Base-by-base conservation (phyloP, 2,797 vertebrate species). In the Lycodopsis pacificus region DNA sequence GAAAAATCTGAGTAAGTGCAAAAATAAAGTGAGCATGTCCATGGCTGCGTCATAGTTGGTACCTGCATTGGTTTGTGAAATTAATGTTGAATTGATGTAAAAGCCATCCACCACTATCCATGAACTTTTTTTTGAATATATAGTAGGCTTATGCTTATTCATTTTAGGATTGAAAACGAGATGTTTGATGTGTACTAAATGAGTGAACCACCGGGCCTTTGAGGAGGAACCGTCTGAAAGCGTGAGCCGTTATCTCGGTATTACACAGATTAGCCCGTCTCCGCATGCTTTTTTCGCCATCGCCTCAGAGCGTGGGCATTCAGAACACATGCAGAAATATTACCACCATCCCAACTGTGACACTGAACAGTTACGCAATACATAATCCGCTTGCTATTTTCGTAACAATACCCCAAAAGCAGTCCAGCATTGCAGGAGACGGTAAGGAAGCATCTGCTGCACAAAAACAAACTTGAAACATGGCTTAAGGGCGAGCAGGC, bases 371-470 rank as follows among this genome's bases (percentile, higher is more conserved):
- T 65, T 65, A 65, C 19, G 9, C 40, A 64, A 15, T 66, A 61
- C 44, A 34, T 66, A 61, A 75, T 58, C 42, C 46, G 42, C 48
- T 56, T 64, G 32, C 48, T 74, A 72, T 77, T 86, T 80, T 48
- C 54, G 53, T 49, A 77, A 83, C 62, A 79, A 71, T 63, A 48
- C 42, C 36, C 25, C 13, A 69, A 5, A 78, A 71, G 19, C 44
- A 71, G 38, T 13, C n/a, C 44, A 65, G 51, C 69, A 30, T 54
- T 79, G 74, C 80, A 77, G 78, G 78, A 83, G 77, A 77, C 44
- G 56, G 56, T 0, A 62, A 83, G 65, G 65, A 89, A 84, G 73
- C 71, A 86, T 87, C 75, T 88, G 77, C 70, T 69, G 54, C 67
- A 74, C 62, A 77, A 73, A 88, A 74, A 85, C 76, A 70, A 75